Evolutionary conservation across 2,888 invertebrate genomes (phyloP), one percentile per base, ranked within the genome.

Genomic region (Lydus trimaculatus): DNA sequence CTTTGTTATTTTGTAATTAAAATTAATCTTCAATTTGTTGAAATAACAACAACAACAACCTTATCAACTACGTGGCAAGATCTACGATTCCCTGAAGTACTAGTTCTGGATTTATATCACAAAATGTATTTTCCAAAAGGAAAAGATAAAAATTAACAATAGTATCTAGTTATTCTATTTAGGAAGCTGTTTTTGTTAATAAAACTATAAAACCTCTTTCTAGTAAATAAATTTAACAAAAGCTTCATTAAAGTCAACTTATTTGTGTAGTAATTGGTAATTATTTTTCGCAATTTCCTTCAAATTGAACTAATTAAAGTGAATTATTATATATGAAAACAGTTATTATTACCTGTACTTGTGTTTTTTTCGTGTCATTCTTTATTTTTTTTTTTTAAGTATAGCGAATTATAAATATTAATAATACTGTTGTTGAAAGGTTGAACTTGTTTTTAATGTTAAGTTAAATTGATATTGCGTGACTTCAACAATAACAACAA

Each of bases 51-150:
- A 56, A 56, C 56, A 56, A 28, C 28, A 56, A 15, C 6, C 23
- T 25, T 28, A 56, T 56, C 28, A 56, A 56, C 56, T 56, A 56
- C 56, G 56, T 56, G 43, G 25, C 56, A 56, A 56, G 56, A 56
- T 28, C 56, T 56, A 56, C 56, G n/a, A n/a, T 56, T 56, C 28
- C 56, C 56, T 56, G 4, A 7, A 56, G 56, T 56, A 56, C 25
- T 56, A 56, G 7, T 56, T 28, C 56, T 25, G 25, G 23, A 56
- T 56, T 28, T 56, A 8, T 25, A 56, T 13, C 28, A 56, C 56
- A 28, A 56, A 56, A 5, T 25, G 25, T 56, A 56, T 28, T 56
- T 23, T 13, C 20, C 8, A 23, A 23, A 52, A 56, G 56, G 7
- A 56, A 56, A 28, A 25, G 56, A 15, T n/a, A 7, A 25, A 23